Evolutionary conservation across 1,140 invertebrate species (phyloP), one percentile per base, ranked within the genome.

Genomic region (Teleopsis dalmanni): DNA sequence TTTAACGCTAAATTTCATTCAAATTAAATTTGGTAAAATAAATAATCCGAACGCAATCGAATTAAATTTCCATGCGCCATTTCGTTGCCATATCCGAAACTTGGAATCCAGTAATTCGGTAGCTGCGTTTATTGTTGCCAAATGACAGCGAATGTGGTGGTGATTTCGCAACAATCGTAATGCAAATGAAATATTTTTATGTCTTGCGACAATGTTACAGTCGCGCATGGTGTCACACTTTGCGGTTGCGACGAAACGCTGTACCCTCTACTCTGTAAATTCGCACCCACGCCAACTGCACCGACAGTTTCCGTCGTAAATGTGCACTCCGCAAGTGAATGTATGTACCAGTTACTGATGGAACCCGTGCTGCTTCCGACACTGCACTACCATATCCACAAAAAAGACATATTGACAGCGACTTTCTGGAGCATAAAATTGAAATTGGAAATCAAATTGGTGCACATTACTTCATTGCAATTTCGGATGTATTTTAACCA

Each of bases 361-460:
- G n/a, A n/a, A n/a, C n/a, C n/a, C n/a, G n/a, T n/a, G n/a, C n/a
- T n/a, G n/a, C 14, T 36, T 36, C 16, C 19, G 11, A 46, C 34
- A 34, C n/a, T 33, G 31, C 8, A 4, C 38, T 4, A 26, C 13
- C 7, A 31, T 9, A 31, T 31, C 27, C 16, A 43, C 26, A n/a
- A 43, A 43, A 43, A 43, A 29, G 41, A 31, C 41, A 43, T 29
- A 31, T 31, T n/a, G n/a, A 31, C 33, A 13, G 33, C 31, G 14
- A 35, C 22, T 46, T 46, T 46, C 29, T 46, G 33, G 44, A 46
- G 44, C 44, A 19, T 27, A 46, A 46, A 46, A 46, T 46, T 46
- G 44, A 46, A 46, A 46, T 46, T 34, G 23, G 22, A 29, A 14
- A 43, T 14, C 16, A n/a, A n/a, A n/a, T n/a, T n/a, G n/a, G n/a